Evolutionary conservation across 2,888 invertebrate genomes (phyloP).

Genomic region (Caenorhabditis sinica): DNA sequence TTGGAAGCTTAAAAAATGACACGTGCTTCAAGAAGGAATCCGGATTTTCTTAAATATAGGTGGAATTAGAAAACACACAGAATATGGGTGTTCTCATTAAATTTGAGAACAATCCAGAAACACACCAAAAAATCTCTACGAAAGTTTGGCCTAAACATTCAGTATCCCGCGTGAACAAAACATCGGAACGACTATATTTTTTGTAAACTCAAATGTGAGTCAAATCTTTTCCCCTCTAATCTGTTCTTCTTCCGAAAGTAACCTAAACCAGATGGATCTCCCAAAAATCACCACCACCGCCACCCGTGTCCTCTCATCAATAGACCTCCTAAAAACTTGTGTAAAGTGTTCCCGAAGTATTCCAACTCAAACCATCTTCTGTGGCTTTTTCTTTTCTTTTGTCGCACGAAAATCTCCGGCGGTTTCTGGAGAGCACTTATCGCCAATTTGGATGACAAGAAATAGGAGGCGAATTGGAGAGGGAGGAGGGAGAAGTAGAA

Average conservation of each 20-base stretch:
- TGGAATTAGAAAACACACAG: too few relatives aligned
- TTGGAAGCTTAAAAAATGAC: too few relatives aligned
- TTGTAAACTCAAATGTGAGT: conserved; percentile 16
- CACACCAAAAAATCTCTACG: too few relatives aligned
- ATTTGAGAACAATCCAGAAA: too few relatives aligned
- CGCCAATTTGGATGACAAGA: conserved; percentile 41
- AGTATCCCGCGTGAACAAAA: too few relatives aligned
- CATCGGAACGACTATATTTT: background rate
- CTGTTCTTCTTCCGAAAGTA: conserved; percentile 22
- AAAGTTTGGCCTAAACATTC: too few relatives aligned
- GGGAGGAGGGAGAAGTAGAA: conserved; percentile 8
- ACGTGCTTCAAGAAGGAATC: too few relatives aligned
- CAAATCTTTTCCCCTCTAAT: background rate
- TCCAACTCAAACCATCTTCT: conserved; percentile 12
- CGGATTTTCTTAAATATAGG: too few relatives aligned
- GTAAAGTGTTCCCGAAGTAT: conserved; percentile 32
- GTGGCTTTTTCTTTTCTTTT: conserved; percentile 19
- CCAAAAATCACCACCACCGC: conserved; percentile 12
- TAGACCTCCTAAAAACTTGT: conserved; percentile 46
- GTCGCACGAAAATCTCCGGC: conserved; percentile 4
- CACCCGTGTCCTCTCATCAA: conserved; percentile 28
- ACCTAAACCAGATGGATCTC: conserved; percentile 58
- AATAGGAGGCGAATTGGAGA: background rate
- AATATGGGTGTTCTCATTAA: too few relatives aligned
- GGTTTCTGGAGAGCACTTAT: conserved; percentile 56